These are phyloP conservation scores for Mixornis gularis DNA, from an alignment of 2,113 vertebrate species.

Conservation along the genomic window DNA sequence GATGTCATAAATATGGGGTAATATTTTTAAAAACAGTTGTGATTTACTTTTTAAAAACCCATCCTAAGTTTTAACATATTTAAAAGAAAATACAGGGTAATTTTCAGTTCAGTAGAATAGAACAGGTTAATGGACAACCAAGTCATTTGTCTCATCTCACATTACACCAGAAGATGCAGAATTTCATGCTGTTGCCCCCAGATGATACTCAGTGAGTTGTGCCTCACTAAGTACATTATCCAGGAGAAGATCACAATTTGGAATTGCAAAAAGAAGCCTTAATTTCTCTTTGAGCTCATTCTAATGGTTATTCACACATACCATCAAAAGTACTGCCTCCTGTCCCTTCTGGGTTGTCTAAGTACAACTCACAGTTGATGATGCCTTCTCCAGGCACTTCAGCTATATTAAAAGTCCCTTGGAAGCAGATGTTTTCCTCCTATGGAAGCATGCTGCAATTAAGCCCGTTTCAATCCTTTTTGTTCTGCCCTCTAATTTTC, in stretches of 20 bases:
- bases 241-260: background rate
- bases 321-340: background rate
- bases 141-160: background rate
- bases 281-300: background rate
- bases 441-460: background rate
- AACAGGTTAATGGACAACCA: background rate
- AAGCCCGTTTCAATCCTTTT: background rate
- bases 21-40: background rate
- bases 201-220: background rate
- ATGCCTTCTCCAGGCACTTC: background rate
- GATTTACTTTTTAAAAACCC: background rate
- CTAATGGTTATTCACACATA: background rate
- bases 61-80: background rate
- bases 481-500: background rate
- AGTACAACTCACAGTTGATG: background rate
- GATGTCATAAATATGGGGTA: background rate
- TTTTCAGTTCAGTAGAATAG: background rate
- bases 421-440: background rate
- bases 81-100: background rate
- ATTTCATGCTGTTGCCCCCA: background rate
- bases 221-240: background rate
- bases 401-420: background rate
- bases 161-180: background rate
- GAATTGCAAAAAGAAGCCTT: background rate
- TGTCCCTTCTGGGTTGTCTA: background rate